A percentile compares a stretch with the other conserved stretches of the same genome.
These are phyloP conservation scores for Porites lobata DNA, from an alignment of 92 coral and sea anemone genomes.

Conservation along the genomic window DNA sequence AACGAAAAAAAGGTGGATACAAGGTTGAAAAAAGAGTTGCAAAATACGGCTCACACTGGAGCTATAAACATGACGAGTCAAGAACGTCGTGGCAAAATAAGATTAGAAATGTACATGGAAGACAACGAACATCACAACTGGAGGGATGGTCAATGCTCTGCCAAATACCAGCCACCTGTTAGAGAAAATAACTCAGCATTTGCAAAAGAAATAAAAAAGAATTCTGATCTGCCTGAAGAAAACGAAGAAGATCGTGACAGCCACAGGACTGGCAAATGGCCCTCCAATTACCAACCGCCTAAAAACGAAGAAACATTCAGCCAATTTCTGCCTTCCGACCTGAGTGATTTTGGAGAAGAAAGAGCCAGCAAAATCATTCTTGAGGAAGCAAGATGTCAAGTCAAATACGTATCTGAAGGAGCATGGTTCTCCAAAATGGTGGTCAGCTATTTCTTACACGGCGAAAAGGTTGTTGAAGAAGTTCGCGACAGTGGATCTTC, in stretches of 20 bases:
- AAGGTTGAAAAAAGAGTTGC: too few species aligned
- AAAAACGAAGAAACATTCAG: not conserved
- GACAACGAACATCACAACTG: conserved; percentile 1
- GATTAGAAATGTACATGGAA: not conserved
- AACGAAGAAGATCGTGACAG: too few species aligned
- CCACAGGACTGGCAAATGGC: too few species aligned
- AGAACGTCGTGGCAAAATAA: not conserved
- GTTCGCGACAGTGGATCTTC: conserved; percentile 43
- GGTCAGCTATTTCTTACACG: conserved; percentile 29
- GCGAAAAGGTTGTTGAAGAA: not conserved
- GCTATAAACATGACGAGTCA: not conserved
- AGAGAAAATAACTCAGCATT: not conserved
- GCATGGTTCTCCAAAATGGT: conserved; percentile 61
- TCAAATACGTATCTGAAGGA: conserved; percentile 57
- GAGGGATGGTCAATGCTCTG: not conserved
- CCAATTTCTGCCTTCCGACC: not conserved
- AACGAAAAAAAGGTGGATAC: conserved; percentile 35
- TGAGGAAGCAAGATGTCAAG: not conserved
- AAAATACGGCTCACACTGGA: too few species aligned
- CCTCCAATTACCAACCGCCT: not conserved
- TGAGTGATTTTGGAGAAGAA: not conserved
- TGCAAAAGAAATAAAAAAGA: too few species aligned
- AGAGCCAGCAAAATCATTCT: too few species aligned
- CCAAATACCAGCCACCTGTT: not conserved
- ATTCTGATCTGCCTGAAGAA: too few species aligned